Conservation (phyloP, 2,113 vertebrate genomes). For the Paradoxurus hermaphroditus region DNA sequence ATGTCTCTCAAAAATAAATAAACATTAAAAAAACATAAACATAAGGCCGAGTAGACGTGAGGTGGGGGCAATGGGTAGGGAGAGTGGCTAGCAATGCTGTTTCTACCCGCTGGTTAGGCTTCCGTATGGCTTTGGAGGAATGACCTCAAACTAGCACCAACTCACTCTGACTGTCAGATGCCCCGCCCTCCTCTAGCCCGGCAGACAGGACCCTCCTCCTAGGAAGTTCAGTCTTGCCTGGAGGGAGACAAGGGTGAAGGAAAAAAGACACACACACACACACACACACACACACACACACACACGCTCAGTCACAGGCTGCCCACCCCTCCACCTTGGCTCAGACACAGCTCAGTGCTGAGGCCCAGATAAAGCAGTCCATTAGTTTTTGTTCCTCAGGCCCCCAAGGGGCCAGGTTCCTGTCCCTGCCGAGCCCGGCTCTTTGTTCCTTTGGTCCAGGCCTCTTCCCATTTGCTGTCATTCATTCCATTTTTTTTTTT, state of each 20-base stretch:
- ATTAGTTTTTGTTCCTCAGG: background rate
- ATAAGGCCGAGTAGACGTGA: background rate
- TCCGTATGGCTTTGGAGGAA: background rate
- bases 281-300: no score
- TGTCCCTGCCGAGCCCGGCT: background rate
- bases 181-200: background rate
- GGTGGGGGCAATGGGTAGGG: fast-evolving
- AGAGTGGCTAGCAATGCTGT: fast-evolving
- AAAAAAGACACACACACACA: background rate
- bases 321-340: background rate
- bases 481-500: background rate
- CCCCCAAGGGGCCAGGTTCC: background rate
- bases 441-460: background rate
- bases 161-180: background rate
- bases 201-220: background rate
- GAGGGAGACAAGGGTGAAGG: background rate
- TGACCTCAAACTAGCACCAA: background rate
- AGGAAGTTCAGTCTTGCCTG: background rate
- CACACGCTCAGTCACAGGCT: background rate
- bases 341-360: background rate
- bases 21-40: background rate
- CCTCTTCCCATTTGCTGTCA: background rate
- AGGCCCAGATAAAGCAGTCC: background rate
- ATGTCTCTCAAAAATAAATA: no score
- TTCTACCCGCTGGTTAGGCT: background rate